A percentile compares a stretch with the other conserved stretches of the same genome.
Evolutionary conservation across 2,113 vertebrate species (phyloP).

Genomic region (Dendrocopos noguchii): DNA sequence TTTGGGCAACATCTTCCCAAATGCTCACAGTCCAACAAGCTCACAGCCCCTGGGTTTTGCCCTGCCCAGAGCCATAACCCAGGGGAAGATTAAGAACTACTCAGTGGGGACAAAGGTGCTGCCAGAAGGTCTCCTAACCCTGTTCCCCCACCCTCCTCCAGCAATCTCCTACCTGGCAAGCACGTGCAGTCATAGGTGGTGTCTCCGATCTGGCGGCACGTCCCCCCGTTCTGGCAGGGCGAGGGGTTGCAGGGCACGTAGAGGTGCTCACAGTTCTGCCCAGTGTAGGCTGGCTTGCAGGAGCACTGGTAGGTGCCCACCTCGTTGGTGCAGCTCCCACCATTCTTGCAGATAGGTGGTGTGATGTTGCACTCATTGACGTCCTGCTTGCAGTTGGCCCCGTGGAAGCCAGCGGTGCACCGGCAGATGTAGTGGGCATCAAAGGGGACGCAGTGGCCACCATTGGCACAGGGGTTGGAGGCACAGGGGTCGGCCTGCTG

Average conservation of each 20-base stretch:
- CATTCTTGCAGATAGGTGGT: constrained; percentile 80
- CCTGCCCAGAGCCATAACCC: neutral
- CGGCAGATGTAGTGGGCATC: constrained; percentile 86
- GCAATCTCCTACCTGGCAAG: constrained; percentile 85
- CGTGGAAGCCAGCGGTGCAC: constrained; percentile 86
- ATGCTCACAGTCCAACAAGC: neutral
- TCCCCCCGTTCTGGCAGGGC: constrained; percentile 93
- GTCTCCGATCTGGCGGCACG: constrained; percentile 92
- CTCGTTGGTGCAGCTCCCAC: constrained; percentile 86
- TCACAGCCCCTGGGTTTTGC: neutral
- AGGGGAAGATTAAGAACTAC: accelerated
- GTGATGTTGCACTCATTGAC: constrained; percentile 87
- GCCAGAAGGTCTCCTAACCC: neutral
- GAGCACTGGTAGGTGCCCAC: constrained; percentile 87
- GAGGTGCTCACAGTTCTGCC: constrained; percentile 87
- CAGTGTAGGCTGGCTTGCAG: constrained; percentile 84
- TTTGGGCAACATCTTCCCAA: accelerated
- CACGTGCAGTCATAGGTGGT: constrained; percentile 93
- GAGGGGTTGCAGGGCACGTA: constrained; percentile 95
- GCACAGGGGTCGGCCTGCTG: constrained; percentile 92
- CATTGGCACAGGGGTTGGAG: constrained; percentile 94
- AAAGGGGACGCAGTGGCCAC: constrained; percentile 86
- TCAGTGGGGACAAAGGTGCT: accelerated
- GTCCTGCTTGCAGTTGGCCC: constrained; percentile 90
- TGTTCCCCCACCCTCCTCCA: accelerated